Evolutionary conservation across 2,113 vertebrate genomes (phyloP).

Genomic region (Calyptommatus sinebrachiatus): DNA sequence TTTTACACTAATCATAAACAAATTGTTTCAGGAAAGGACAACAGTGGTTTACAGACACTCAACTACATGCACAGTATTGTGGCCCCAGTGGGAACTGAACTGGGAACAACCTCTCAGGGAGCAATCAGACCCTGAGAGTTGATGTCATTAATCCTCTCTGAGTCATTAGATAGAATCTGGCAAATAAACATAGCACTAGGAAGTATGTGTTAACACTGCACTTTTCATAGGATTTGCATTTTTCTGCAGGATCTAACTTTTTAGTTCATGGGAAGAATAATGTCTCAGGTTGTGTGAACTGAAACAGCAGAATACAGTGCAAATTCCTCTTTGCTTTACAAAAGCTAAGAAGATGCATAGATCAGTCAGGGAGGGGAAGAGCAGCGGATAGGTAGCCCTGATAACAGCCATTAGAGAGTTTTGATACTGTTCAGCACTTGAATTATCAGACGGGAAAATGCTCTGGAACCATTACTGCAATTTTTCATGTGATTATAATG

Average conservation of each 20-base stretch:
- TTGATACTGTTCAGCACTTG: background rate
- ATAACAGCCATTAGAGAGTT: background rate
- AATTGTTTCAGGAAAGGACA: constrained; percentile 13
- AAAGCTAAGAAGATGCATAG: background rate
- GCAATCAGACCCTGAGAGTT: constrained; percentile 24
- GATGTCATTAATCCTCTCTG: constrained; percentile 20
- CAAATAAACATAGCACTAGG: constrained; percentile 33
- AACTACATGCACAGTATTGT: background rate
- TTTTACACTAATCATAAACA: constrained; percentile 7
- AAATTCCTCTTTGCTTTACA: constrained; percentile 29
- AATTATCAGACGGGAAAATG: background rate
- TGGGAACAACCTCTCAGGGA: background rate
- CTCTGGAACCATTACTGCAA: background rate
- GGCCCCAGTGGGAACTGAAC: constrained; percentile 9
- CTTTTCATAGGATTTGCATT: constrained; percentile 31
- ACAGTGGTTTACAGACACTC: background rate
- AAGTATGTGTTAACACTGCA: background rate
- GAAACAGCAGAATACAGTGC: constrained; percentile 12
- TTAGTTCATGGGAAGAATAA: constrained; percentile 38
- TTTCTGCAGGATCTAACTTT: constrained; percentile 19
- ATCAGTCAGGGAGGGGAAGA: background rate
- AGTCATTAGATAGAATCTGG: constrained; percentile 23
- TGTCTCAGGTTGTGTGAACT: constrained; percentile 33
- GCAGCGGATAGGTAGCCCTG: background rate
- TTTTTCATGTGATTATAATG: background rate